phyloP scores from a whole-genome alignment of 2,797 vertebrate genomes.

The Coendou prehensilis region DNA sequence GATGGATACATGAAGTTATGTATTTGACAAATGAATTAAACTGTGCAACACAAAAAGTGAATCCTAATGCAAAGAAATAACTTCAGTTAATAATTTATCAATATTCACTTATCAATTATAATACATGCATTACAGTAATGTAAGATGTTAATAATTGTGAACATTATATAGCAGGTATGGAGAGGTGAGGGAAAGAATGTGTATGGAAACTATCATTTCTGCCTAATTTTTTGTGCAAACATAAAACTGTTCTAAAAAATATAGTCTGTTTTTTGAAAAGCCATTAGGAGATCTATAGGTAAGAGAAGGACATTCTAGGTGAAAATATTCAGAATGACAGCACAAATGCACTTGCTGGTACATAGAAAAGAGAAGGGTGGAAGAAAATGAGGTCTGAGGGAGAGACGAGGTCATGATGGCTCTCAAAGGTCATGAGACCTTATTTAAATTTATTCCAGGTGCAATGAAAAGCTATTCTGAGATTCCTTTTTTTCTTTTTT shows the following conservation, averaged over 20 bases:
- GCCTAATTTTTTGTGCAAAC: background rate
- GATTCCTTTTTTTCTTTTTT: no score
- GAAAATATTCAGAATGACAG: background rate
- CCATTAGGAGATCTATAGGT: background rate
- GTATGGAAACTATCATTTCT: background rate
- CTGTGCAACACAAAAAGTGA: background rate
- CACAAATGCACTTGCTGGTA: background rate
- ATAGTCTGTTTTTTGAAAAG: background rate
- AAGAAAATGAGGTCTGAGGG: background rate
- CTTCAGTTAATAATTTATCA: constrained; percentile 5
- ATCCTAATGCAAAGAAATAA: background rate
- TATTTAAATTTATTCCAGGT: background rate
- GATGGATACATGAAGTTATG: background rate
- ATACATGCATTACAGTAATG: background rate
- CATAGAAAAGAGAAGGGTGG: background rate
- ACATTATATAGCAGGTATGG: background rate
- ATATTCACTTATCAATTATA: background rate
- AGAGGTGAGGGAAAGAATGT: rapidly evolving
- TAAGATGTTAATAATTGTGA: background rate
- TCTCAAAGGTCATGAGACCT: background rate
- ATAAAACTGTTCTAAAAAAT: background rate
- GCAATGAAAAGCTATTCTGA: background rate
- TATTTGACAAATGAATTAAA: background rate
- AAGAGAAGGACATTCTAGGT: background rate
- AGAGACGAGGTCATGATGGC: background rate